Evolutionary conservation across 1,140 invertebrate genomes (phyloP), one percentile per base, ranked within the genome.

Genomic region (Mycetomoellerius zeteki): DNA sequence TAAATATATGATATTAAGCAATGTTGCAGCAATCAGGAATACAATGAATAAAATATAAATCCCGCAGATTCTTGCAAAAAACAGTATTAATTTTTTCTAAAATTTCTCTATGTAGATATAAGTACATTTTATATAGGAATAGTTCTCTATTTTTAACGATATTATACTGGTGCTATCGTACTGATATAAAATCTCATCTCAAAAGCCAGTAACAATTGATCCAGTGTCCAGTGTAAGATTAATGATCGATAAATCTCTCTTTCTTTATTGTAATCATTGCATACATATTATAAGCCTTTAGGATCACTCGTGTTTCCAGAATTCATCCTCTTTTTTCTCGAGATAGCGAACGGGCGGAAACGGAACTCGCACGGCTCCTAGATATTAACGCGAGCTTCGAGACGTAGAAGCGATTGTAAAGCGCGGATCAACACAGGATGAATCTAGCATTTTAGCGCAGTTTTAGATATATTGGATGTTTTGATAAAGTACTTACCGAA

Each of bases 341-440:
- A 60, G 69, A 84, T n/a, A 60, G 54, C 54, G 80, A 60, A 54
- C 69, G 80, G 58, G 69, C 80, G 69, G 43, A 84, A 62, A 54
- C 80, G 30, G 21, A 73, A 50, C 71, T 84, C 80, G 56, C 80
- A 75, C 80, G 80, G 80, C 69, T 60, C 8, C 69, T 84, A 84
- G 80, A 75, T 82, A 47, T 73, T 71, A 84, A 84, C 69, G 43
- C 69, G 54, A 75, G 80, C 80, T 84, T 84, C 62, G 33, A 60
- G 7, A 60, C 27, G 27, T 75, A 84, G 69, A 84, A 30, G 37
- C 80, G 69, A 84, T 84, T 84, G 69, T 84, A 84, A 84, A 84
- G 78, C 65, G 67, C 78, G 78, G 50, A 69, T 69, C 65, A 56
- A 62, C 27, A 47, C 37, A 75, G 69, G 24, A 60, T 10, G 71